phyloP scores from a whole-genome alignment of 2,888 invertebrate species.

The Drosophila anomalata region DNA sequence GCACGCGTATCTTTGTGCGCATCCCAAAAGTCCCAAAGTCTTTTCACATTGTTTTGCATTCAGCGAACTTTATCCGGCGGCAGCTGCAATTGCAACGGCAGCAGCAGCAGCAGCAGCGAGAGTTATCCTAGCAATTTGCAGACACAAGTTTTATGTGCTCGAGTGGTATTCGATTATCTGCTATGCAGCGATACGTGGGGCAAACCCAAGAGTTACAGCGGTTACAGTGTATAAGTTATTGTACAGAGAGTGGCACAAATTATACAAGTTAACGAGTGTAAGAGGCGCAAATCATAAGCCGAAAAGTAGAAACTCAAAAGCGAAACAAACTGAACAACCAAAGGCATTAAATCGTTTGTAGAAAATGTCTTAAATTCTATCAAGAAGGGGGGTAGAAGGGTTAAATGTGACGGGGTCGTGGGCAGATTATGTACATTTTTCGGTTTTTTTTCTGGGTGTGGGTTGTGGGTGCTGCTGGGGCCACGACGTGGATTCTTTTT shows the following conservation, averaged over 20 bases:
- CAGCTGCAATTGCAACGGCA: constrained; percentile 37
- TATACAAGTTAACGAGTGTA: constrained; percentile 22
- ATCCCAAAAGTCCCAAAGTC: constrained; percentile 46
- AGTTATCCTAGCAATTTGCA: constrained; percentile 56
- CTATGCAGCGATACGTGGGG: constrained; percentile 82
- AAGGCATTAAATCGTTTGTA: constrained; percentile 42
- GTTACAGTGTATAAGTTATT: constrained; percentile 77
- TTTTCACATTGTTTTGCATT: constrained; percentile 63
- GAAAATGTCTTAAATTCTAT: constrained; percentile 35
- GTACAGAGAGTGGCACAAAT: constrained; percentile 41
- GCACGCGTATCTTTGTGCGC: constrained; percentile 26
- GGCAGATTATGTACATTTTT: constrained; percentile 41
- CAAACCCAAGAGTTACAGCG: constrained; percentile 77
- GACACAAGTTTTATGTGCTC: constrained; percentile 37
- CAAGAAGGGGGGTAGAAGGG: constrained; percentile 1
- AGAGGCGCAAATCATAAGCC: constrained; percentile 52
- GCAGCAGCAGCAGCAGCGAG: constrained; percentile 20
- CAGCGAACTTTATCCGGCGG: constrained; percentile 53
- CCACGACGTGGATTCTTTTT: constrained; percentile 6
- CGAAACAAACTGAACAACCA: constrained; percentile 43
- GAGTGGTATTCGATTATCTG: constrained; percentile 54
- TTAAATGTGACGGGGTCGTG: constrained; percentile 11
- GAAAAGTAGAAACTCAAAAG: constrained; percentile 42
- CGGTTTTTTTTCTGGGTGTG: constrained; percentile 1
- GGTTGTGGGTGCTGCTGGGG: background rate